Base-by-base conservation (phyloP, 2,888 invertebrate genomes). In the Frankliniella fusca region DNA sequence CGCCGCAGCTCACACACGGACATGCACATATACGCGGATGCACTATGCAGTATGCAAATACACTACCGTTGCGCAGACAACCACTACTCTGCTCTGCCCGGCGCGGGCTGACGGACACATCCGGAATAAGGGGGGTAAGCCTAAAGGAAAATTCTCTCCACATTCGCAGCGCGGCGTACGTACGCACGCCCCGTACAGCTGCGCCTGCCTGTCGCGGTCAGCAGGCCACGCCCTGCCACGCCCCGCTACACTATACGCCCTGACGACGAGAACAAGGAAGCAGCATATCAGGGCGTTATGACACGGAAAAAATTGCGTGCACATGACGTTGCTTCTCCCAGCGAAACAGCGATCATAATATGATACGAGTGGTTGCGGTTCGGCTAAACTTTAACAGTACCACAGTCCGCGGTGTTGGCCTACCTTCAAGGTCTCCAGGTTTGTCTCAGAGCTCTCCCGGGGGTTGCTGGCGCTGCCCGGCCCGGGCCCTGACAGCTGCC, bases 11-110 rank as follows among this genome's bases (percentile, higher is more conserved):
- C 54, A 54, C 54, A 54, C 54, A 54, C 54, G 20, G 18, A 54
- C 54, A 54, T 20, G 20, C 54, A 54, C 54, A 54, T 20, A 54
- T 20, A 54, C 54, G 27, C 70, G 27, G 23, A 76, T 27, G 27
- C 70, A 23, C 70, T 10, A 27, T 27, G 70, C 27, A 27, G 70
- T 76, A 76, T 76, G 70, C 70, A 76, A 76, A 76, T 76, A 76
- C 70, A 27, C 70, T 27, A 23, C 70, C 70, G 70, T 27, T 23
- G 70, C 38, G 38, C 38, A 38, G 38, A 38, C 38, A 38, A 38
- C 38, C 38, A 38, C 38, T 38, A 38, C 38, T 38, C 38, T 38
- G 38, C 38, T 5, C 61, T 70, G 27, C 70, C 11, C 27, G 10
- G 54, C 54, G 15, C 23, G 12, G 70, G 27, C 70, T 76, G 70